Base-by-base conservation (phyloP, 2,113 vertebrate species). In the Phylloscopus trochiloides region DNA sequence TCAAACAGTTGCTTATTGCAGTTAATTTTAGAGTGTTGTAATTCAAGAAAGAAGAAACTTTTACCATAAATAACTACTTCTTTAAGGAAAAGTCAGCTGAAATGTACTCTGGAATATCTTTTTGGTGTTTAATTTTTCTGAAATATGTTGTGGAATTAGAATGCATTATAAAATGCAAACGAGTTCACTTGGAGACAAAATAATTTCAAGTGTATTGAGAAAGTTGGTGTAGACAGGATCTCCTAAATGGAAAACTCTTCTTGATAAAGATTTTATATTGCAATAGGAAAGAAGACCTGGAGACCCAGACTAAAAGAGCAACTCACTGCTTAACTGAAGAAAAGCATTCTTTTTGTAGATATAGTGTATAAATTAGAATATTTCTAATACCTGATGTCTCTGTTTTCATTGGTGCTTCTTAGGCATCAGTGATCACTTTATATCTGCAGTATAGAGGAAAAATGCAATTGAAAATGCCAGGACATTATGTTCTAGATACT, bases 391-490 rank as follows among this genome's bases (percentile, higher is more conserved):
- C 25, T 84, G 51, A 63, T 54, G 24, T 38, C 34, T 93, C 47
- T 66, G 0, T 92, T 92, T 92, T 70, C 72, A 40, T 31, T 72
- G 13, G 28, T 75, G 45, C 36, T 95, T 58, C 72, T 88, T 28
- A 77, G 42, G 65, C 40, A 26, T 38, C 38, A 40, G 36, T 20
- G 52, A 84, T 57, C 18, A 26, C 62, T 91, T 83, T 25, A 62
- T 36, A 10, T 42, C 65, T 52, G 31, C 61, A 63, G 15, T 19
- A 40, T 3, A 54, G 38, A 32, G 68, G n/a, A 77, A 90, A 94
- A 86, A 73, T 51, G 26, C 31, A 74, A 63, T 7, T 70, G 34
- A 81, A 94, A 94, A 84, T 84, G 72, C 17, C 47, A 74, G 73
- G 61, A 74, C 77, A 77, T 92, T 34, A 70, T 48, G 19, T 81